Percentiles rank a stretch among this genome's conserved stretches.
Evolutionary conservation across 2,797 vertebrate species (phyloP).

Genomic region (Aselliscus stoliczkanus): DNA sequence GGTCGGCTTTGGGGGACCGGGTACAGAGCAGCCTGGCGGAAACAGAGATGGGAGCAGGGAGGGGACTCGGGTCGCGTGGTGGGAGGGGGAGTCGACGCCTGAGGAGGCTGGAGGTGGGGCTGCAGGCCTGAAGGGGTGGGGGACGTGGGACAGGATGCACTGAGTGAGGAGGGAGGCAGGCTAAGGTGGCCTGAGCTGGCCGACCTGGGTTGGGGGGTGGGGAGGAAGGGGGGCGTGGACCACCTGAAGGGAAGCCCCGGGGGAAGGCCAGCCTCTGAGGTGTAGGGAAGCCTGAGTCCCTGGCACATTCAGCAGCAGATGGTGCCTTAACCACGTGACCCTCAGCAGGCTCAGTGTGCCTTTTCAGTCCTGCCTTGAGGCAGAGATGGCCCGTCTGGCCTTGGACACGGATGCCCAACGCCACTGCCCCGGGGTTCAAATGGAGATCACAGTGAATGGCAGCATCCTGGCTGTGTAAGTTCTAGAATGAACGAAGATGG

Average conservation of each 20-base stretch:
- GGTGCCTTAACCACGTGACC: neutral
- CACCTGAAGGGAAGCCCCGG: neutral
- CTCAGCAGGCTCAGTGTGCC: slow-evolving; percentile 80
- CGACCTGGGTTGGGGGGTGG: too few relatives aligned
- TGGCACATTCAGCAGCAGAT: too few relatives aligned
- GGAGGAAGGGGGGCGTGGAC: too few relatives aligned
- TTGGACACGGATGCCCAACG: slow-evolving; percentile 83
- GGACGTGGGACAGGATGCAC: too few relatives aligned
- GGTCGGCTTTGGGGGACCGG: neutral
- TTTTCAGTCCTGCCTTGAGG: slow-evolving; percentile 82
- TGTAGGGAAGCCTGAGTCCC: neutral
- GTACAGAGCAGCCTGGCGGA: neutral
- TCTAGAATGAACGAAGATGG: neutral
- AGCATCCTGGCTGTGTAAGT: slow-evolving; percentile 83
- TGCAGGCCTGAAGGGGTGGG: neutral
- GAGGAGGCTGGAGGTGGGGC: neutral
- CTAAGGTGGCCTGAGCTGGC: too few relatives aligned
- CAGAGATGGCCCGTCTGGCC: slow-evolving; percentile 82
- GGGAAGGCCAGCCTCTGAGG: neutral
- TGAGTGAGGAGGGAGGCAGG: too few relatives aligned
- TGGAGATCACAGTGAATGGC: slow-evolving; percentile 73
- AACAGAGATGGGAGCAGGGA: too few relatives aligned
- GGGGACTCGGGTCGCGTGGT: too few relatives aligned
- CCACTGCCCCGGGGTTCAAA: slow-evolving; percentile 79
- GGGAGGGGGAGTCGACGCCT: too few relatives aligned